phyloP scores from a whole-genome alignment of 2,888 invertebrate species.

The Xylophagus ater region DNA sequence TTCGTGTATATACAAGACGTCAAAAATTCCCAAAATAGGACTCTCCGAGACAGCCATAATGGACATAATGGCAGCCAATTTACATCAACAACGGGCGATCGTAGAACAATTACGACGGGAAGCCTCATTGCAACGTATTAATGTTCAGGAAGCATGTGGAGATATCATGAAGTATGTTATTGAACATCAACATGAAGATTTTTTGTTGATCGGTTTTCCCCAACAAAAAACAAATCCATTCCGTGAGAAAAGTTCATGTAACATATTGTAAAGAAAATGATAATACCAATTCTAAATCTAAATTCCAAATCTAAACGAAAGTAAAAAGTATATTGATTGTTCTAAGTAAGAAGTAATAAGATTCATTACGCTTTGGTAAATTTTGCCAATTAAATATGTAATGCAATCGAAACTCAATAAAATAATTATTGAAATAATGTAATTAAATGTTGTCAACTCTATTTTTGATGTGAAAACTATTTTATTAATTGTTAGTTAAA shows the following conservation, averaged over 20 bases:
- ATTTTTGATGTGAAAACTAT: no score
- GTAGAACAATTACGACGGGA: conserved; percentile 89
- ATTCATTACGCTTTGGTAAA: no score
- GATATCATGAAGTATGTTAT: conserved; percentile 84
- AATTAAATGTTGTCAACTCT: no score
- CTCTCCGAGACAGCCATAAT: conserved; percentile 80
- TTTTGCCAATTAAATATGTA: no score
- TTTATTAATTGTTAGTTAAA: no score
- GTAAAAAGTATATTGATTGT: no score
- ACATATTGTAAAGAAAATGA: conserved; percentile 73
- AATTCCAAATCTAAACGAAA: no score
- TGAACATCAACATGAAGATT: conserved; percentile 89
- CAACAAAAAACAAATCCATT: conserved; percentile 93
- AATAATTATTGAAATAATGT: no score
- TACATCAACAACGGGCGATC: conserved; percentile 82
- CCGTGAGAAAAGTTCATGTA: conserved; percentile 85
- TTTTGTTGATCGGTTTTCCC: conserved; percentile 83
- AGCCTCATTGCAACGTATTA: conserved; percentile 75
- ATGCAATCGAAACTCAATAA: no score
- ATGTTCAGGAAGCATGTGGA: conserved; percentile 81
- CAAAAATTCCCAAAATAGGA: conserved; percentile 64
- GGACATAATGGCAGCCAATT: conserved; percentile 87
- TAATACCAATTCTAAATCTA: no score
- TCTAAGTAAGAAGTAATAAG: no score
- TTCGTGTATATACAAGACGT: no score